Evolutionary conservation across 1,140 invertebrate genomes (phyloP), one percentile per base, ranked within the genome.

Genomic region (Scaptodrosophila lebanonensis): DNA sequence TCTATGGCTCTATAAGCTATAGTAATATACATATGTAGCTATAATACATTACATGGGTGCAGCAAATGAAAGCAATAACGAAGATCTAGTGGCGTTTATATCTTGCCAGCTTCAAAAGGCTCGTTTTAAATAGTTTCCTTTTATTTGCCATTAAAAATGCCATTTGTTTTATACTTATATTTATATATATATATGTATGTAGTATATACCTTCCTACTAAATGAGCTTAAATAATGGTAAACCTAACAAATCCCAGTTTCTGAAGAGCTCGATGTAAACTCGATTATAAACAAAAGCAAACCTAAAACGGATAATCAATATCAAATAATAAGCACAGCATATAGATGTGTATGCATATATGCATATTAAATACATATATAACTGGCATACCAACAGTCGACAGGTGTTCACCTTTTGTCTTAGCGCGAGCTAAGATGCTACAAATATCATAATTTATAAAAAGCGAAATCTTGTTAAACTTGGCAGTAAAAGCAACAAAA

Each of bases 321-420:
- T 52, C 57, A 62, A 54, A 61, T 50, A 43, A 25, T 38, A 44
- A 29, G 17, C 42, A 54, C 44, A 39, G 33, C 62, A 51, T 63
- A 58, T 36, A 18, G 47, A 66, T 68, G 63, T 58, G 52, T 65
- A 58, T 38, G 54, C 51, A 66, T 43, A 71, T 54, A 71, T 67
- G 51, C 45, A 72, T n/a, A n/a, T n/a, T n/a, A n/a, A 20, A 42
- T 20, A 42, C 8, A 17, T 17, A 83, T 63, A 83, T 56, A 76
- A 82, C 73, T 79, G 73, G 73, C 73, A 82, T 79, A 79, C 73
- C 73, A 79, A 69, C 73, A 79, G 73, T 82, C 75, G 65, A 82
- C 56, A 82, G 73, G 73, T 79, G 73, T 79, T 79, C 73, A 79
- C 53, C n/a, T n/a, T n/a, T n/a, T n/a, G n/a, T n/a, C n/a, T n/a